These are phyloP conservation scores for Notodonta dromedarius DNA, from an alignment of 2,888 invertebrate genomes.

Conservation along the genomic window DNA sequence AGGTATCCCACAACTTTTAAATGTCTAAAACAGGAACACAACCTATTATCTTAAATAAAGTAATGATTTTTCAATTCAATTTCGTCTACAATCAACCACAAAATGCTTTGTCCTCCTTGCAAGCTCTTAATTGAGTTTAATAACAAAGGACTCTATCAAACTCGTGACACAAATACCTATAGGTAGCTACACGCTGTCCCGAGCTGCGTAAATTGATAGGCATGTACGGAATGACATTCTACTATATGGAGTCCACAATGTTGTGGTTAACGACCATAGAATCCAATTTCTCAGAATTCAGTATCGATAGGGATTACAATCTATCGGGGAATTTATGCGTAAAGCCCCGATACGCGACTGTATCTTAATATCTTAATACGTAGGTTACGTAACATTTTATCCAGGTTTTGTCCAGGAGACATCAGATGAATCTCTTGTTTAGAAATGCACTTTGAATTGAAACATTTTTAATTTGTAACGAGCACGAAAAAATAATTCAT, in stretches of 20 bases:
- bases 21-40: too few species aligned
- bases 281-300: slow-evolving; percentile 13
- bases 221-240: slow-evolving; percentile 9
- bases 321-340: slow-evolving; percentile 15
- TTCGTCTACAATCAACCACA: background rate
- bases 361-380: slow-evolving; percentile 2
- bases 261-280: slow-evolving; percentile 5
- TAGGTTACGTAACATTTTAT: too few species aligned
- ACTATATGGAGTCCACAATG: slow-evolving; percentile 6
- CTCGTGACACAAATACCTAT: slow-evolving; percentile 10
- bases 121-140: slow-evolving; percentile 11
- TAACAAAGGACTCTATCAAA: slow-evolving; percentile 6
- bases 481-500: too few species aligned
- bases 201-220: slow-evolving; percentile 8
- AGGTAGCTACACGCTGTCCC: background rate
- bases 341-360: background rate
- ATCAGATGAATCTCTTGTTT: too few species aligned
- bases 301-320: slow-evolving; percentile 22
- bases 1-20: too few species aligned
- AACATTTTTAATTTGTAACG: too few species aligned
- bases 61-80: background rate
- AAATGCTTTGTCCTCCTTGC: background rate
- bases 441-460: too few species aligned
- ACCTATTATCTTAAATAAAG: background rate
- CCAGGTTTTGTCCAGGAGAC: too few species aligned